A percentile compares a stretch with the other conserved stretches of the same genome.
phyloP scores from a whole-genome alignment of 2,888 invertebrate genomes.

The Archips crataeganus region DNA sequence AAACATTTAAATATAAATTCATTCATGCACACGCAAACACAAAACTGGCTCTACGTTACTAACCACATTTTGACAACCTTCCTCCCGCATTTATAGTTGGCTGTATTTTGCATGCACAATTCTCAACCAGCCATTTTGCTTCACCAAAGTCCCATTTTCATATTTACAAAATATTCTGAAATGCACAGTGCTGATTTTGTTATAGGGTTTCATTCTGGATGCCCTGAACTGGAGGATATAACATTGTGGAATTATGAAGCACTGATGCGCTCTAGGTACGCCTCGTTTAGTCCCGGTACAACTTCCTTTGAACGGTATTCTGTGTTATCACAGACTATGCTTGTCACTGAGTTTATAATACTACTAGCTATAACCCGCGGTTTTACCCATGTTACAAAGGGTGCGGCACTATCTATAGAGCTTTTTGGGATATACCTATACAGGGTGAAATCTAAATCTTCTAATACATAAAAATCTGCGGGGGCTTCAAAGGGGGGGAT shows the following conservation, averaged over 20 bases:
- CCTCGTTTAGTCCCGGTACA: constrained; percentile 10
- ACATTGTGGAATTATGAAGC: neutral
- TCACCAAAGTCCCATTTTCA: neutral
- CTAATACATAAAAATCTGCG: too few species aligned
- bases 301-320: constrained; percentile 1
- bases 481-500: too few species aligned
- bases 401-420: too few species aligned
- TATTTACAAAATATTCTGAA: neutral
- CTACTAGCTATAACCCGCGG: too few species aligned
- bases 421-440: too few species aligned
- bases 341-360: neutral
- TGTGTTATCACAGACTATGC: too few species aligned
- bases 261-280: neutral
- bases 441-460: too few species aligned
- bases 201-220: neutral
- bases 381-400: too few species aligned
- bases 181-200: neutral
- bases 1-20: too few species aligned
- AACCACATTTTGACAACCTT: neutral
- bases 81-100: neutral
- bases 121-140: neutral
- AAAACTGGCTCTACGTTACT: neutral
- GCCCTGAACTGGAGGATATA: neutral
- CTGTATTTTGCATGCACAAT: neutral
- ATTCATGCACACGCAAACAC: too few species aligned